phyloP scores from a whole-genome alignment of 2,113 vertebrate species.

The Ciconia maguari region DNA sequence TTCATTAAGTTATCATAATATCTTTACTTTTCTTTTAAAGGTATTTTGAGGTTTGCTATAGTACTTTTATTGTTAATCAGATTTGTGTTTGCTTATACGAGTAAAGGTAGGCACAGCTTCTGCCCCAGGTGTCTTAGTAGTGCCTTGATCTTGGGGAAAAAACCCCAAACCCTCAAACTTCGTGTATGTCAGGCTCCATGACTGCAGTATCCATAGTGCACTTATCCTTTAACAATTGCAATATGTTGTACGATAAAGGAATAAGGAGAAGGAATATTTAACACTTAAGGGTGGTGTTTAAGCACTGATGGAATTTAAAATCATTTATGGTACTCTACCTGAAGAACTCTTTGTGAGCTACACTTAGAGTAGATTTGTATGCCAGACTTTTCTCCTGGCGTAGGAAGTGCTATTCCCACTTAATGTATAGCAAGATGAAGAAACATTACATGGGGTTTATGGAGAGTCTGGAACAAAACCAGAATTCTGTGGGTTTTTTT shows the following conservation, averaged over 20 bases:
- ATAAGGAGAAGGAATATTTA: neutral
- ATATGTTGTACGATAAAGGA: accelerated
- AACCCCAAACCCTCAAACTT: accelerated
- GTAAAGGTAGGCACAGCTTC: accelerated
- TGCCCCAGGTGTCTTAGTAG: accelerated
- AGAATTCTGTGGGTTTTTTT: accelerated
- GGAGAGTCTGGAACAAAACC: neutral
- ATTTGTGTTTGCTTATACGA: accelerated
- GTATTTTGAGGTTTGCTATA: no score
- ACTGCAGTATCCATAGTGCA: accelerated
- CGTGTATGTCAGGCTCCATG: accelerated
- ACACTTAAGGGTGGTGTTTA: neutral
- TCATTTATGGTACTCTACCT: neutral
- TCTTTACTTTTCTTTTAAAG: neutral
- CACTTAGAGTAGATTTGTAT: accelerated
- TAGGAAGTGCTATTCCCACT: accelerated
- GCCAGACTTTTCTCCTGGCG: accelerated
- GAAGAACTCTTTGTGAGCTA: accelerated
- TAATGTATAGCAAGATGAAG: accelerated
- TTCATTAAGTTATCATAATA: accelerated
- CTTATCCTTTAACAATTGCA: accelerated
- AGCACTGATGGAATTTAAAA: neutral
- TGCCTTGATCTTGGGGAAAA: accelerated
- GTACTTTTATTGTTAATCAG: accelerated
- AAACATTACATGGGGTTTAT: accelerated